Evolutionary conservation across 2,888 invertebrate genomes (phyloP).

Genomic region (Ernsta delagoae): DNA sequence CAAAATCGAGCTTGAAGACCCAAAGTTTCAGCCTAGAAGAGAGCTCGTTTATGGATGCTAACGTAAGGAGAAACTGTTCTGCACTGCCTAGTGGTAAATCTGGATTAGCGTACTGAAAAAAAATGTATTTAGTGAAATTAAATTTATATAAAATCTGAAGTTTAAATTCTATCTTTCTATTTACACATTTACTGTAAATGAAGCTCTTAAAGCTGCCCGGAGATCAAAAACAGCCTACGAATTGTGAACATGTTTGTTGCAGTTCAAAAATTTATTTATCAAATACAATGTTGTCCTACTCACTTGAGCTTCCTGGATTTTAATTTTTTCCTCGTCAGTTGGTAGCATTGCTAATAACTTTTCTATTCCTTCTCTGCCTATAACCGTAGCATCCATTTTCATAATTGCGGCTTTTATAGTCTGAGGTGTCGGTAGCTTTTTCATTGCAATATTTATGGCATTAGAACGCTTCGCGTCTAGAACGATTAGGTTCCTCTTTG

Average conservation of each 20-base stretch:
- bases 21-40: constrained; percentile 97
- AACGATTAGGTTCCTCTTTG: constrained; percentile 86
- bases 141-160: too few species aligned
- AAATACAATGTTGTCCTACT: background rate
- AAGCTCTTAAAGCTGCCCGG: too few species aligned
- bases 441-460: constrained; percentile 99
- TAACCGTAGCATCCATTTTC: constrained; percentile 99
- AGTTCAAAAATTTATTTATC: too few species aligned
- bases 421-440: constrained; percentile 98
- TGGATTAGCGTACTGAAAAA: constrained; percentile 90
- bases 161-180: background rate
- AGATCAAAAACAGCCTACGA: too few species aligned
- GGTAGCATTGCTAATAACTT: constrained; percentile 99
- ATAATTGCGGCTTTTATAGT: constrained; percentile 99
- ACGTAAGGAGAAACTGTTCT: constrained; percentile 98
- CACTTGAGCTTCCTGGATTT: constrained; percentile 97
- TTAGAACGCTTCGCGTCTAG: constrained; percentile 98
- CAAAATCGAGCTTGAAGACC: constrained; percentile 99
- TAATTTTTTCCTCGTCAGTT: constrained; percentile 97
- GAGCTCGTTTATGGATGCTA: constrained; percentile 98
- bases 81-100: constrained; percentile 97
- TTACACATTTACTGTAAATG: background rate
- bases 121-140: background rate
- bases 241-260: too few species aligned
- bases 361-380: constrained; percentile 99